phyloP scores from a whole-genome alignment of 2,113 vertebrate species.

The Nasalis larvatus region DNA sequence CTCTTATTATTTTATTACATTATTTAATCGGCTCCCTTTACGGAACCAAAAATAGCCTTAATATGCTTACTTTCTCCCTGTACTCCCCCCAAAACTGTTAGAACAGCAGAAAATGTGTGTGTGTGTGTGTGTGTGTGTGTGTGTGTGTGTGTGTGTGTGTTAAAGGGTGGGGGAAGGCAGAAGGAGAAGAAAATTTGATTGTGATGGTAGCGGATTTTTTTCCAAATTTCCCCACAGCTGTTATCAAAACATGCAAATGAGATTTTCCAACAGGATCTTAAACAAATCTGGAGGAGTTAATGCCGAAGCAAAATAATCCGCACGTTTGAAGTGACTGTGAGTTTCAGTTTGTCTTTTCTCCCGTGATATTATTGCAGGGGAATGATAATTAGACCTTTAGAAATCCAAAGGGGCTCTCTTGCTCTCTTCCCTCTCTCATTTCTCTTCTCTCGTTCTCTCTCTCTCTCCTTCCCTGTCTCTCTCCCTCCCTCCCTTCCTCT shows the following conservation, averaged over 20 bases:
- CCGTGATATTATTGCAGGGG: conserved; percentile 40
- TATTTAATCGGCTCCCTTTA: conserved; percentile 53
- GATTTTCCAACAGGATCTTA: conserved; percentile 72
- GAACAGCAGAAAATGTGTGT: conserved; percentile 27
- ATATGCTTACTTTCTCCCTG: background rate
- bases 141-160: too few species aligned
- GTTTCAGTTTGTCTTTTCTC: conserved; percentile 72
- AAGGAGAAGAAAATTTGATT: conserved; percentile 53
- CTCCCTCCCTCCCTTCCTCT: background rate
- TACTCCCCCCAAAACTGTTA: background rate
- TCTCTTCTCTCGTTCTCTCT: background rate
- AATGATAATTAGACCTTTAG: conserved; percentile 77
- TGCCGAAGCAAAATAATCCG: conserved; percentile 75
- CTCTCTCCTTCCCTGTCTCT: background rate
- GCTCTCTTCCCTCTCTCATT: background rate
- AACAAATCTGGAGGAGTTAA: conserved; percentile 76
- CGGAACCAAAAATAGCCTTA: background rate
- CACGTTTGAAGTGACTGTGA: conserved; percentile 70
- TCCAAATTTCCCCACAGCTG: conserved; percentile 64
- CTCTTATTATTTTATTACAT: conserved; percentile 36
- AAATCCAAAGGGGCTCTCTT: conserved; percentile 52
- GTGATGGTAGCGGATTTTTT: conserved; percentile 46
- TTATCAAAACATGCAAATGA: conserved; percentile 81
- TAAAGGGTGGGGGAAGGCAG: background rate
- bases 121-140: too few species aligned